Base-by-base conservation (phyloP, 1,140 invertebrate genomes). In the Drosophila fuyamai region DNA sequence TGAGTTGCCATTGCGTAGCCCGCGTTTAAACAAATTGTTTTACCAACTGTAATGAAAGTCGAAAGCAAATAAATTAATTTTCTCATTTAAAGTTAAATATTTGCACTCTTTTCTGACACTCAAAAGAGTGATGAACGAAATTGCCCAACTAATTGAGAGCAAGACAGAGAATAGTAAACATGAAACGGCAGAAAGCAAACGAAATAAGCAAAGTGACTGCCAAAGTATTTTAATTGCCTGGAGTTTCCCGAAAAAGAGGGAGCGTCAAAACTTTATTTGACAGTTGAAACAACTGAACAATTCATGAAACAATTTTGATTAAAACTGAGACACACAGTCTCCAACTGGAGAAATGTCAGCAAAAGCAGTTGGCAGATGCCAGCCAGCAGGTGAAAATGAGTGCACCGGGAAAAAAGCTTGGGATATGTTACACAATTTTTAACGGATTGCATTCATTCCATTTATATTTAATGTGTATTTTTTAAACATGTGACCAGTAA, bases 261-360 rank as follows among this genome's bases (percentile, higher is more conserved):
- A 76, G 77, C 80, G 76, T 89, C 81, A 71, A 84, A 89, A 89
- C 80, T 90, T 89, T 84, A 89, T 89, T 89, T 89, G 84, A 84
- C 84, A 89, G 84, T 89, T 89, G 59, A 27, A 75, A 76, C 76
- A 80, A 74, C 82, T 86, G 80, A 89, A 89, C 84, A 89, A 90
- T 89, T 88, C 85, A 81, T 89, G 84, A 81, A 89, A 84, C 84
- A 90, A 90, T 89, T 89, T 89, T 89, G 84, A 89, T 89, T 89
- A 89, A 89, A 89, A 78, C 74, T 81, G 70, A 78, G 84, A 74
- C 76, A 82, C 53, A 75, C 79, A 73, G 60, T 76, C 66, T 50
- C 41, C 62, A 47, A 43, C 14, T 56, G 56, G 12, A 46, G 38
- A 76, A 40, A 75, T 75, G 72, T 75, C 71, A 54, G 71, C 71